These are phyloP conservation scores for Muscicapa adusta DNA, from an alignment of 2,113 vertebrate species.

Conservation along the genomic window DNA sequence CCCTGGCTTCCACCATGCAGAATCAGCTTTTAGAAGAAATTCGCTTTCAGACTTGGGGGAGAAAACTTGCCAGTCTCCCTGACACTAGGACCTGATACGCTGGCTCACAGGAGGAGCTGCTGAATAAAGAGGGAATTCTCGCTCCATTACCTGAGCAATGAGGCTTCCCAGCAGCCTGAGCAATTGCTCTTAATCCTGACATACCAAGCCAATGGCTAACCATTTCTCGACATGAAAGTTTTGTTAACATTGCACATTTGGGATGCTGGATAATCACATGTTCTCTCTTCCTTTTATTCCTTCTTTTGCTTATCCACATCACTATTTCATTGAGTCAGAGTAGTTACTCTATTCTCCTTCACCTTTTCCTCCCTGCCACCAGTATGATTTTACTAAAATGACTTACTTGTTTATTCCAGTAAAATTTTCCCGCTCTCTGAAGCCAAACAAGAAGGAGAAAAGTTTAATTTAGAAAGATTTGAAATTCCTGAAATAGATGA, in stretches of 20 bases:
- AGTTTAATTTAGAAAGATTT: constrained; percentile 54
- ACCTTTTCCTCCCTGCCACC: not conserved
- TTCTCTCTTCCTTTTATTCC: not conserved
- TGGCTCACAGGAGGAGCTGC: not conserved
- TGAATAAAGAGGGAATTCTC: not conserved
- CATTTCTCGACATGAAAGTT: not conserved
- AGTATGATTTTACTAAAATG: not conserved
- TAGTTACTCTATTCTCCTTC: not conserved
- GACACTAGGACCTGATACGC: not conserved
- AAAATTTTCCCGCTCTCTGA: not conserved
- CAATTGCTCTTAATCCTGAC: not conserved
- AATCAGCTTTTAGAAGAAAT: not conserved
- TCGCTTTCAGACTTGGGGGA: not conserved
- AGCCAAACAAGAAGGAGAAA: not conserved
- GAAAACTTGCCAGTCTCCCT: not conserved
- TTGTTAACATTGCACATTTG: constrained; percentile 3
- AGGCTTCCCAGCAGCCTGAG: constrained; percentile 8
- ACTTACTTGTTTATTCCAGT: constrained; percentile 45
- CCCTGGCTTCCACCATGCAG: not conserved
- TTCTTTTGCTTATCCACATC: not conserved
- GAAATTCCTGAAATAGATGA: constrained; percentile 51
- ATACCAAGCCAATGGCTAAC: not conserved
- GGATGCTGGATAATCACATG: not conserved
- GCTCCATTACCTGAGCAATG: constrained; percentile 11
- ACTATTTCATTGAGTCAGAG: constrained; percentile 21